These are phyloP conservation scores for Chloromyia formosa DNA, from an alignment of 2,888 invertebrate genomes.

Conservation along the genomic window DNA sequence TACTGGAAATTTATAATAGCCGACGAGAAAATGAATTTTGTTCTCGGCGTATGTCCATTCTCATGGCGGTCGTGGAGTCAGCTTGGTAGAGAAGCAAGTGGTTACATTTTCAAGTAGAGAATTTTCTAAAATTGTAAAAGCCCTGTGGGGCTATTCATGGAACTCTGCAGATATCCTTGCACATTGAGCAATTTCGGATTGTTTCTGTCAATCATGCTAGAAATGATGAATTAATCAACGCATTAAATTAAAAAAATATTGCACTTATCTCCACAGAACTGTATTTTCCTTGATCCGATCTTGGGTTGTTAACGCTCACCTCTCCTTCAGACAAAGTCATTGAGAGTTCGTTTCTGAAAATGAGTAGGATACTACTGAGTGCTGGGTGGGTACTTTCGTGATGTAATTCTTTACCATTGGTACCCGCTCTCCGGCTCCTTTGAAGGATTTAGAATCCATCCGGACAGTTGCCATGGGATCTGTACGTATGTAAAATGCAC, in stretches of 20 bases:
- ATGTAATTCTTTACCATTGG: slow-evolving; percentile 13
- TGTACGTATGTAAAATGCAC: slow-evolving; percentile 49
- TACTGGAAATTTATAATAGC: slow-evolving; percentile 37
- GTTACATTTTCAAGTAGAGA: too few species aligned
- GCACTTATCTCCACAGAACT: too few species aligned
- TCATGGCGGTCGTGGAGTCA: neutral
- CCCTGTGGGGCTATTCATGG: too few species aligned
- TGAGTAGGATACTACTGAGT: neutral
- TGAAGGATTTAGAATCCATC: slow-evolving; percentile 28
- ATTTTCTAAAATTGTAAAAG: too few species aligned
- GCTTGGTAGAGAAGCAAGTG: neutral
- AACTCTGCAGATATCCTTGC: too few species aligned
- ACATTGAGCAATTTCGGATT: too few species aligned
- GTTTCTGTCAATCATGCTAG: too few species aligned
- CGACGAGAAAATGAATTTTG: slow-evolving; percentile 12
- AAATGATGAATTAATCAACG: too few species aligned
- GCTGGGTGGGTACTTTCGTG: too few species aligned
- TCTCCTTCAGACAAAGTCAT: slow-evolving; percentile 30
- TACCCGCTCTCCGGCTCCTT: slow-evolving; percentile 5
- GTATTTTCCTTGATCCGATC: slow-evolving; percentile 41
- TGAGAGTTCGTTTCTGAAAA: slow-evolving; percentile 17
- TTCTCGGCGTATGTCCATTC: neutral
- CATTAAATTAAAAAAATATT: too few species aligned
- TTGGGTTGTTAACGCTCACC: slow-evolving; percentile 29
- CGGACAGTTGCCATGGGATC: slow-evolving; percentile 27